Conservation (phyloP, 2,888 invertebrate genomes). For the Chloroclysta siterata region DNA sequence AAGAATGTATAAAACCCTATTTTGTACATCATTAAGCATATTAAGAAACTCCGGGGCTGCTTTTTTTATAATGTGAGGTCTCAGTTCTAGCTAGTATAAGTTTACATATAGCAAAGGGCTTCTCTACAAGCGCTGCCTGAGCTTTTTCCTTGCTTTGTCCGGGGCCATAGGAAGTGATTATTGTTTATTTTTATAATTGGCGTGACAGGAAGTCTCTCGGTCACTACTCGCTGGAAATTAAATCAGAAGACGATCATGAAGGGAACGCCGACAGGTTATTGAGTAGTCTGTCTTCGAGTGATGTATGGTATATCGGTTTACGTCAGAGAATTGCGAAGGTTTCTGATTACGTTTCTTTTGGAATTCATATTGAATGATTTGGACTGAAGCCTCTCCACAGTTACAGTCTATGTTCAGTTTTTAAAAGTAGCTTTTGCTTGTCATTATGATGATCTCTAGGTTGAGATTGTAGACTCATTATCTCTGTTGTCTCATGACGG, state of each 20-base stretch:
- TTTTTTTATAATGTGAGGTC: neutral
- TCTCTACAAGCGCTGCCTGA: slow-evolving; percentile 14
- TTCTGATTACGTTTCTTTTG: slow-evolving; percentile 48
- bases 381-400: neutral
- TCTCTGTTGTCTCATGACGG: slow-evolving; percentile 3
- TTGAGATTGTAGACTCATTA: slow-evolving; percentile 14
- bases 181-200: slow-evolving; percentile 82
- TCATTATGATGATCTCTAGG: neutral
- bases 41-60: too few species aligned
- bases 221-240: slow-evolving; percentile 46
- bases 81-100: neutral
- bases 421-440: neutral
- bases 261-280: slow-evolving; percentile 59
- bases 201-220: slow-evolving; percentile 70
- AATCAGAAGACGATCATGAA: slow-evolving; percentile 69
- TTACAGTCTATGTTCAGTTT: neutral
- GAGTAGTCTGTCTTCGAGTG: slow-evolving; percentile 50
- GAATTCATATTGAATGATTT: slow-evolving; percentile 40
- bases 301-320: slow-evolving; percentile 51
- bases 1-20: too few species aligned
- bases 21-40: too few species aligned
- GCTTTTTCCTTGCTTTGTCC: slow-evolving; percentile 30
- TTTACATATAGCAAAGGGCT: neutral
- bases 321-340: slow-evolving; percentile 45
- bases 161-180: slow-evolving; percentile 78